A percentile compares a stretch with the other conserved stretches of the same genome.
Evolutionary conservation across 92 coral and sea anemone genomes (phyloP).

Genomic region (Virgularia gustaviana): DNA sequence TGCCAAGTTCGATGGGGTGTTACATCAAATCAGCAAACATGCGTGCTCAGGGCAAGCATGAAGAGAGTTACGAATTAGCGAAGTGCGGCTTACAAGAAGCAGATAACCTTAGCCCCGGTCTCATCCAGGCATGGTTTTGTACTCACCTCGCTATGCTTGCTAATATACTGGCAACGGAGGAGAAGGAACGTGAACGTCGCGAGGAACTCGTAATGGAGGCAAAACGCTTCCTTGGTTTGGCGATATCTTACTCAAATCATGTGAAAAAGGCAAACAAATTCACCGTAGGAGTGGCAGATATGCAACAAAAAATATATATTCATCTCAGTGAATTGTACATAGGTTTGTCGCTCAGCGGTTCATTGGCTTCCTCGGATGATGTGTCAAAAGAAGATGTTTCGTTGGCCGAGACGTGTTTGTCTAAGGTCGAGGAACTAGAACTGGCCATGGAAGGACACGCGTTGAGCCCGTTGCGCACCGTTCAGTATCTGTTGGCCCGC

Average conservation of each 20-base stretch:
- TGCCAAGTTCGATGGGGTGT: not conserved
- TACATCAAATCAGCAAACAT: slow-evolving; percentile 1
- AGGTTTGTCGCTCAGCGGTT: slow-evolving; percentile 4
- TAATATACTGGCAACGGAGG: not conserved
- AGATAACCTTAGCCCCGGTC: not conserved
- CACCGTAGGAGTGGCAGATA: not conserved
- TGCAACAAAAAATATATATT: slow-evolving; percentile 6
- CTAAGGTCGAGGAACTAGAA: not conserved
- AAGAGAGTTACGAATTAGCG: slow-evolving; percentile 8
- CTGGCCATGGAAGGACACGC: not conserved
- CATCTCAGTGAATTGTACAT: not conserved
- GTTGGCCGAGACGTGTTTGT: not conserved
- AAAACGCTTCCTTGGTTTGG: not conserved
- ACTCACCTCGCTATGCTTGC: slow-evolving; percentile 5
- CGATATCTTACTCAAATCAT: not conserved
- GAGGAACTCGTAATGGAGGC: not conserved
- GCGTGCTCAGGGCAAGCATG: not conserved
- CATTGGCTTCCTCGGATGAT: not conserved
- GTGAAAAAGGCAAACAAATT: not conserved
- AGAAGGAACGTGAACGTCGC: not conserved
- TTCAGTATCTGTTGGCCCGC: slow-evolving; percentile 6
- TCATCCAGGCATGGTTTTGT: slow-evolving; percentile 12
- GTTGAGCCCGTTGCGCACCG: not conserved
- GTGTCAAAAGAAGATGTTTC: not conserved
- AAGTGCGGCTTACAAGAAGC: not conserved